Evolutionary conservation across 2,888 invertebrate species (phyloP).

Genomic region (Ophion slaviceki): DNA sequence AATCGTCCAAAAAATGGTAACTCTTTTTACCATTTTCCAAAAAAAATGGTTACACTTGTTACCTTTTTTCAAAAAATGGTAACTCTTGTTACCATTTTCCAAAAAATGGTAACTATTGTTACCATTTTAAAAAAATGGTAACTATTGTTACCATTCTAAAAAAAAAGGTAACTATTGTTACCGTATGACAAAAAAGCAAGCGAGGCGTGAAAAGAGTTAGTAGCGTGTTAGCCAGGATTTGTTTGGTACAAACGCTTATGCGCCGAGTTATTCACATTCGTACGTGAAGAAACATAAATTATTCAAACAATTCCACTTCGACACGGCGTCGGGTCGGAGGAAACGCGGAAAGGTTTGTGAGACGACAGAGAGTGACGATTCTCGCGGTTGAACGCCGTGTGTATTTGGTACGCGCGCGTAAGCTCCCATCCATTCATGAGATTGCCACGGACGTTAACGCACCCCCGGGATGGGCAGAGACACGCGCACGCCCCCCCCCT

Average conservation of each 20-base stretch:
- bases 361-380: slow-evolving; percentile 65
- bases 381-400: slow-evolving; percentile 59
- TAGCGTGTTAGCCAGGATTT: slow-evolving; percentile 29
- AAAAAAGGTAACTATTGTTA: too few relatives aligned
- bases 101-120: too few relatives aligned
- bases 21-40: too few relatives aligned
- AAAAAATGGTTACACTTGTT: too few relatives aligned
- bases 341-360: slow-evolving; percentile 17
- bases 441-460: slow-evolving; percentile 65
- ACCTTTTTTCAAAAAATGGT: too few relatives aligned
- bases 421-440: slow-evolving; percentile 63
- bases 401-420: slow-evolving; percentile 19
- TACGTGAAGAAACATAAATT: slow-evolving; percentile 56
- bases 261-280: slow-evolving; percentile 33
- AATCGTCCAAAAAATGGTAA: too few relatives aligned
- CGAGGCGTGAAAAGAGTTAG: slow-evolving; percentile 15
- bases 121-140: too few relatives aligned
- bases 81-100: too few relatives aligned
- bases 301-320: slow-evolving; percentile 65
- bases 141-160: too few relatives aligned
- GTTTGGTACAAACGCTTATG: slow-evolving; percentile 49
- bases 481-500: not conserved
- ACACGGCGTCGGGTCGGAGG: slow-evolving; percentile 41
- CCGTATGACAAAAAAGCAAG: not conserved
- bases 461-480: slow-evolving; percentile 48